A percentile compares a stretch with the other conserved stretches of the same genome.
Evolutionary conservation across 1,140 invertebrate genomes (phyloP).

Genomic region (Calliopsis andreniformis): DNA sequence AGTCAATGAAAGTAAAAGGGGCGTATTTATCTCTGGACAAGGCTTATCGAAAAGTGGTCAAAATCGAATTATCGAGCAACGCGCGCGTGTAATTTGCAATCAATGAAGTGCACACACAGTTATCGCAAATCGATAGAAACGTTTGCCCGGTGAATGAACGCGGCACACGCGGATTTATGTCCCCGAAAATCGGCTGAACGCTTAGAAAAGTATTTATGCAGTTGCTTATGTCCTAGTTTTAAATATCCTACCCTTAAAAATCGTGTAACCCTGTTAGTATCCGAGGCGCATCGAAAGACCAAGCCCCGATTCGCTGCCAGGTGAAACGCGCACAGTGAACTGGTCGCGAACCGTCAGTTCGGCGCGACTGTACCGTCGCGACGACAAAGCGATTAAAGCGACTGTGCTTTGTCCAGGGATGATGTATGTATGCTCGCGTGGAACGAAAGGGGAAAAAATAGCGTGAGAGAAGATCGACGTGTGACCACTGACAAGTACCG

Average conservation of each 20-base stretch:
- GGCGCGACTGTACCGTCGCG: not conserved
- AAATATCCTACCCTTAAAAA: conserved; percentile 31
- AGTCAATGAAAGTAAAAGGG: too few relatives aligned
- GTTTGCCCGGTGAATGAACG: not conserved
- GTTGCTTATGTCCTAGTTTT: too few relatives aligned
- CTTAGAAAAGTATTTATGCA: too few relatives aligned
- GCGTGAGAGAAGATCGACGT: not conserved
- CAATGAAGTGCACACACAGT: not conserved
- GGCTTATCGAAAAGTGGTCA: not conserved
- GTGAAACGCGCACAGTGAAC: not conserved
- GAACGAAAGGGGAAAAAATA: not conserved
- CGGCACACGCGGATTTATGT: too few relatives aligned
- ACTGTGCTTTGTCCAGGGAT: not conserved
- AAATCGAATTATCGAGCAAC: not conserved
- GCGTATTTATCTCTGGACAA: not conserved
- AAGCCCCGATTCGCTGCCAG: not conserved
- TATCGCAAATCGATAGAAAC: conserved; percentile 23
- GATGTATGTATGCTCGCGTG: not conserved
- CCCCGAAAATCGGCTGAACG: not conserved
- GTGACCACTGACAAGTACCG: conserved; percentile 19
- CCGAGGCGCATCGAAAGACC: conserved; percentile 37
- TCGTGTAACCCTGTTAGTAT: conserved; percentile 22
- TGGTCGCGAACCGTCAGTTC: not conserved
- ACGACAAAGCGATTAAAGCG: not conserved
- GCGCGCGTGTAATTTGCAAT: not conserved